Percentiles rank a stretch among this genome's conserved stretches.
phyloP scores from a whole-genome alignment of 1,140 invertebrate species.

The Radopholus similis region DNA sequence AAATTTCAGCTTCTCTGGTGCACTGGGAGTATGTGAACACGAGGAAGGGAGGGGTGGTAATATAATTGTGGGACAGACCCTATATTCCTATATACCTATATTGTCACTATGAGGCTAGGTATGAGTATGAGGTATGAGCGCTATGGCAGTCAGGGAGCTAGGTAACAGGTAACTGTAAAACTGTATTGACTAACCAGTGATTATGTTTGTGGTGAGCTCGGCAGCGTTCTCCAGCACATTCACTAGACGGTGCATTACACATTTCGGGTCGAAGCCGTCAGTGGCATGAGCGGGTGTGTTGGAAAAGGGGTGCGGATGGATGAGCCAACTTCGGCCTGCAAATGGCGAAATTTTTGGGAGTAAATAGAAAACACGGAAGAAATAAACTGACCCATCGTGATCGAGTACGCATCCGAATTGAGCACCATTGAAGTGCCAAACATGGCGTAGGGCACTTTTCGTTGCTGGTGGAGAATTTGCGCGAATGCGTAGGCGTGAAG shows the following conservation, averaged over 20 bases:
- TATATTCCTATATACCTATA: too few relatives aligned
- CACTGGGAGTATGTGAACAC: too few relatives aligned
- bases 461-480: background rate
- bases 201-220: too few relatives aligned
- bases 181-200: too few relatives aligned
- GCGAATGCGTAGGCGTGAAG: slow-evolving; percentile 8
- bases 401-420: background rate
- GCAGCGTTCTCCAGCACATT: slow-evolving; percentile 5
- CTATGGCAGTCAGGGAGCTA: too few relatives aligned
- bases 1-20: too few relatives aligned
- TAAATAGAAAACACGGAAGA: background rate
- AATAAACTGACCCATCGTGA: background rate
- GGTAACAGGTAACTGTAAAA: too few relatives aligned
- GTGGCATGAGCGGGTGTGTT: background rate
- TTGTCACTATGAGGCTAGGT: too few relatives aligned
- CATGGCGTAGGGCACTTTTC: background rate
- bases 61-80: too few relatives aligned
- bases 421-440: slow-evolving; percentile 4
- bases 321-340: slow-evolving; percentile 18
- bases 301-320: slow-evolving; percentile 14
- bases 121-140: too few relatives aligned
- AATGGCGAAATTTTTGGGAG: too few relatives aligned
- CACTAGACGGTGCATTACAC: slow-evolving; percentile 1
- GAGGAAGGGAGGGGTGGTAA: too few relatives aligned
- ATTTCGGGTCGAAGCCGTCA: slow-evolving; percentile 7